phyloP scores from a whole-genome alignment of 2,797 vertebrate genomes.

The Petrocephalus schoutedeni region DNA sequence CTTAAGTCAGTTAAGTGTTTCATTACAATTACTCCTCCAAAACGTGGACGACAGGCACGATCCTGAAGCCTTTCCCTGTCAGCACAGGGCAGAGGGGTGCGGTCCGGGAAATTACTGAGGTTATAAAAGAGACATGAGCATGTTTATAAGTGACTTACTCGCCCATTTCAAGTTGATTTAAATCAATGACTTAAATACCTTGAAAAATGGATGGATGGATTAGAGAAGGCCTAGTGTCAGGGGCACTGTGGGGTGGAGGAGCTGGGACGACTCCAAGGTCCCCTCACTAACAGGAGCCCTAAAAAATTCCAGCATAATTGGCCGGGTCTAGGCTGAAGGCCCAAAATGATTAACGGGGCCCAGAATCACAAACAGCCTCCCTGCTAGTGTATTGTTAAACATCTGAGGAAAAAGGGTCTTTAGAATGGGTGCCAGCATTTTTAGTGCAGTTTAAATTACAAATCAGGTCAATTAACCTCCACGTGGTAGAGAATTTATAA shows the following conservation, averaged over 20 bases:
- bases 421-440: background rate
- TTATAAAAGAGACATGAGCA: background rate
- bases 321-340: no score
- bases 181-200: background rate
- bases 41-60: background rate
- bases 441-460: background rate
- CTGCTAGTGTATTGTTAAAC: background rate
- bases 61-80: background rate
- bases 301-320: no score
- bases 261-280: no score
- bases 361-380: no score
- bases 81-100: background rate
- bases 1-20: background rate
- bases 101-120: background rate
- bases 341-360: no score
- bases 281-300: no score
- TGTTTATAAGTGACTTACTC: background rate
- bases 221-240: background rate
- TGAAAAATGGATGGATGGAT: background rate
- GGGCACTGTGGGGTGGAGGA: no score
- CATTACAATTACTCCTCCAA: background rate
- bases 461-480: background rate
- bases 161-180: background rate
- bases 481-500: background rate
- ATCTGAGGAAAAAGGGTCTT: background rate